Evolutionary conservation across 2,888 invertebrate species (phyloP), one percentile per base, ranked within the genome.

Genomic region (Piscicola geometra): DNA sequence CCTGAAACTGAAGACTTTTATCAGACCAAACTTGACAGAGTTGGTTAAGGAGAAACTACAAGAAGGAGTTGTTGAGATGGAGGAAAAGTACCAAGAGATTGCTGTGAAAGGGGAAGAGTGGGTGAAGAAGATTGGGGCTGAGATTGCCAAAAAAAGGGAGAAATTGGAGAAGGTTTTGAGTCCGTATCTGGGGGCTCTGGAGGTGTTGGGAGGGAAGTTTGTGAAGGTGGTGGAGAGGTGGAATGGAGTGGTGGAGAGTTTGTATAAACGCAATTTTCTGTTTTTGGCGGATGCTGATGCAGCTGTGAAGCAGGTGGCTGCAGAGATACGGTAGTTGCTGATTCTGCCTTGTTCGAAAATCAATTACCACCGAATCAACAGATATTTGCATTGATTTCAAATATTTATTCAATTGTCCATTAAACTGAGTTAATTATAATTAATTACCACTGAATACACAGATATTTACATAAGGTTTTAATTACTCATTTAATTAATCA

Each of bases 261-360:
- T 73, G 60, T 73, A 64, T 35, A 25, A 60, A 36, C 1, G 33
- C 15, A 73, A 73, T 35, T 21, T 73, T 2, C 30, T 60, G 12
- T 60, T 35, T 64, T 60, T 73, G 5, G 15, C n/a, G 9, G 64
- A 64, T n/a, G 28, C 64, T 33, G 60, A 56, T 36, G 2, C 21
- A 1, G 33, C 15, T 1, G 1, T 73, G 60, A 36, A 25, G 60
- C 15, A 1, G n/a, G 60, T 35, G 21, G 18, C n/a, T 32, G 41
- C 3, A 32, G 21, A 50, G 28, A 36, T 30, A 1, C n/a, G 52
- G 35, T 47, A 35, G 3, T 1, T 71, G 3, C 9, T 9, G 21
- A 18, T 56, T 56, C 60, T 5, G 3, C 60, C n/a, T 56, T 18
- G 3, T n/a, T 56, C n/a, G 60, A 56, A 5, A n/a, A 56, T 25